Evolutionary conservation across 2,797 vertebrate species (phyloP), one percentile per base, ranked within the genome.

Genomic region (Leucoraja ocellata): DNA sequence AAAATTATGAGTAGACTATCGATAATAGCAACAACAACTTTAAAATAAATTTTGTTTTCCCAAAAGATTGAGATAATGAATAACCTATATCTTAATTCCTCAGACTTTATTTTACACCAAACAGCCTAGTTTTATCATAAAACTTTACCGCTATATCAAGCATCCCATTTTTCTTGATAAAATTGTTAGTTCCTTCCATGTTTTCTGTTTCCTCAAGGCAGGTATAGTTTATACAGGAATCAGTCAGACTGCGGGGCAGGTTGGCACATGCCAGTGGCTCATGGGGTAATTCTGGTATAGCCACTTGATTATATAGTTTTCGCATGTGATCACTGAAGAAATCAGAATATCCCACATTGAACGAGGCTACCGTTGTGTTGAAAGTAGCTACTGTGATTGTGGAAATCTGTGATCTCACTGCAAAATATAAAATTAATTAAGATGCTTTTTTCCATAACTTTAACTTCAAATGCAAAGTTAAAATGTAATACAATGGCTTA

Each of bases 181-280:
- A 99, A 96, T 98, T 99, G 95, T 98, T 99, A 94, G 98, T 98
- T 11, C 99, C 98, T 93, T 99, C 98, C 25, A 99, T 98, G 96
- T 97, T 98, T 93, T 99, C 98, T 0, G 97, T 97, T 74, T 99
- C 98, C 95, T 99, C 98, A 95, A 98, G 95, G 93, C 97, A 98
- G 93, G 98, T 98, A 95, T 99, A 99, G 97, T 99, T 99, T 96
- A 99, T 99, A 96, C 99, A 99, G 94, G 99, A 99, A 96, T 99
- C 99, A 0, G 99, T 99, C 95, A 99, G 96, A 95, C 99, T 99
- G 93, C 99, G 97, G 0, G 99, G 99, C 91, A 99, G 96, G 96
- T 99, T 99, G 93, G 98, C 97, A 39, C 99, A 99, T 0, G 98
- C 98, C 94, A 99, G 95, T 0, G 99, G 98, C 94, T 99, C 99